Base-by-base conservation (phyloP, 2,888 invertebrate species). In the Archips crataeganus region DNA sequence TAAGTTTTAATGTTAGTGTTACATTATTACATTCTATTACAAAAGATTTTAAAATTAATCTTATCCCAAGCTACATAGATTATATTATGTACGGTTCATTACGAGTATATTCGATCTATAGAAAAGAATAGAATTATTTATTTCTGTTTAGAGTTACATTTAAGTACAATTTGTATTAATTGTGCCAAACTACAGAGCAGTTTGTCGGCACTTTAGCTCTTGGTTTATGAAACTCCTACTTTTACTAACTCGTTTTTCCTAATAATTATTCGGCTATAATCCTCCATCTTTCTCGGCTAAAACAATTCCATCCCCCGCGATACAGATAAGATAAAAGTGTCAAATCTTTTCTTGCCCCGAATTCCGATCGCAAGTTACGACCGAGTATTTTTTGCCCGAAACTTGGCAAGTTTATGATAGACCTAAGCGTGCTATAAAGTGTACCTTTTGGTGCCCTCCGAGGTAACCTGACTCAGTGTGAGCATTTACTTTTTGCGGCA, bases 311-410 rank as follows among this genome's bases (percentile, higher is more conserved):
- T 4, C 57, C 57, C 57, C 2, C 62, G 62, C 62, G 62, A 34
- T 63, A 71, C 70, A 64, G 57, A 59, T 71, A 49, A 71, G 64
- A 71, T 64, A 64, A 71, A 71, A 64, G 57, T 70, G 64, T 64
- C 70, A 47, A 36, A 70, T 64, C 70, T 70, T 64, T 63, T 32
- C 57, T 54, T 64, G 47, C 59, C 64, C 70, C 34, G 59, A 64
- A 71, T 39, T 71, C 23, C 59, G 59, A 59, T 59, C 59, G n/a
- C 36, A 47, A 65, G 47, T 71, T 71, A 71, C 64, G 70, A n/a
- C 59, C 70, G 32, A 57, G 32, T 32, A 32, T 57, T 57, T 54
- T 57, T 57, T 57, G 57, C 32, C 32, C 23, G 39, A 59, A 64
- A 59, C 64, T 65, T 70, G 13, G 57, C 45, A 36, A 59, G 70